Percentiles rank a stretch among this genome's conserved stretches.
These are phyloP conservation scores for Orbicella faveolata DNA, from an alignment of 64 coral and sea anemone genomes.

Conservation along the genomic window DNA sequence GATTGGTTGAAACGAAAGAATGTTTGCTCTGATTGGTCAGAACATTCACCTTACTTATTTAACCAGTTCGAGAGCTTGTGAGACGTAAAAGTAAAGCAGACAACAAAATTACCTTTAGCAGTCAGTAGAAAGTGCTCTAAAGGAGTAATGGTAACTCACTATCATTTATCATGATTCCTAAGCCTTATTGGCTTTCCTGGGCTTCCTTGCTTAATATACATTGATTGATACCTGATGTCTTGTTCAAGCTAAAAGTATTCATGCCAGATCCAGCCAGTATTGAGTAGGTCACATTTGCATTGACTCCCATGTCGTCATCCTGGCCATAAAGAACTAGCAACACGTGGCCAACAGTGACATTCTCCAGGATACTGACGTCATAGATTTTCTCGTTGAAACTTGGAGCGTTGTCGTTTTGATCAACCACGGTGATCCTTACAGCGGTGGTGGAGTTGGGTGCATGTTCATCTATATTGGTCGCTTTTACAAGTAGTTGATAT, in stretches of 20 bases:
- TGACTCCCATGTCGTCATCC: conserved; percentile 12
- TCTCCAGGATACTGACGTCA: conserved; percentile 46
- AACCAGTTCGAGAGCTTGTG: too few relatives aligned
- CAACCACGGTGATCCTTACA: conserved; percentile 32
- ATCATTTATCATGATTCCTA: too few relatives aligned
- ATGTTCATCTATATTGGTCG: conserved; percentile 49
- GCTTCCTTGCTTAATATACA: background rate
- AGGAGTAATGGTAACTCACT: too few relatives aligned
- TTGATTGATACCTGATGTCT: conserved; percentile 33
- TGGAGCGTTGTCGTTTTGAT: conserved; percentile 66
- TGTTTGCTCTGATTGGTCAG: too few relatives aligned
- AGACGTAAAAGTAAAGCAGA: too few relatives aligned
- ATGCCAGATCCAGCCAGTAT: conserved; percentile 50
- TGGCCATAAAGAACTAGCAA: conserved; percentile 9
- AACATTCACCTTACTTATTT: too few relatives aligned
- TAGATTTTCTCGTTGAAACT: conserved; percentile 31
- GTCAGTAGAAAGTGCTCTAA: too few relatives aligned
- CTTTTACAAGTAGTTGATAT: conserved; percentile 26
- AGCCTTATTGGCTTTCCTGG: background rate
- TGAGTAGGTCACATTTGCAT: conserved; percentile 47
- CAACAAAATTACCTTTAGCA: too few relatives aligned
- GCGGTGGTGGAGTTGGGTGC: conserved; percentile 19
- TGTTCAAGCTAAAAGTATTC: conserved; percentile 39
- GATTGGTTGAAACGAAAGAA: too few relatives aligned
- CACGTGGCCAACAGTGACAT: conserved; percentile 29